Percentiles rank a stretch among this genome's conserved stretches.
Evolutionary conservation across 2,113 vertebrate species (phyloP).

Genomic region (Albula glossodonta): DNA sequence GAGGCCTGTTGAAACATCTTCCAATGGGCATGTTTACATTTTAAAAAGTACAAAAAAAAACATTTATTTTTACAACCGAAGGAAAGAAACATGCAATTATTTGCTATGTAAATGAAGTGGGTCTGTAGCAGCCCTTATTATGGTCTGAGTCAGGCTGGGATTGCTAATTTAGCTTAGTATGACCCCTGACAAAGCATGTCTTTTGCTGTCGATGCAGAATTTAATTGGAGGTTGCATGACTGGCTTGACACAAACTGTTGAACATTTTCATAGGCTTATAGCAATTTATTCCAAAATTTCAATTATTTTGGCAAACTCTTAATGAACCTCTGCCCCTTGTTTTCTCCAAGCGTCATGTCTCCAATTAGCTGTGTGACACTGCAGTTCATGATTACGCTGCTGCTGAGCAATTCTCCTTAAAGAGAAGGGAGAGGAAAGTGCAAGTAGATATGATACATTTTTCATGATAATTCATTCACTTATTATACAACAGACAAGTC

Average conservation of each 20-base stretch:
- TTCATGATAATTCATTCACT: not conserved
- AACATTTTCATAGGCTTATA: not conserved
- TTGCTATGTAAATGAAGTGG: not conserved
- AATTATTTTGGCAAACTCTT: not conserved
- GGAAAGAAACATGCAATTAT: not conserved
- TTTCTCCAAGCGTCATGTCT: not conserved
- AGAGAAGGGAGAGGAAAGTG: not conserved
- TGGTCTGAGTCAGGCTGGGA: not conserved
- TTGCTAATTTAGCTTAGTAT: conserved; percentile 1
- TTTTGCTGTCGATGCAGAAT: not conserved
- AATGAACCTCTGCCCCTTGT: not conserved
- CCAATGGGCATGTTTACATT: not conserved
- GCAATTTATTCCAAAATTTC: not conserved
- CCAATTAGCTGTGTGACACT: not conserved
- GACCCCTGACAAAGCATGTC: not conserved
- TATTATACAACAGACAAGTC: not conserved
- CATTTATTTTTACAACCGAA: not conserved
- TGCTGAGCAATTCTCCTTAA: not conserved
- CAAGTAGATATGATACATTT: not conserved
- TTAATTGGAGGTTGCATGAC: not conserved
- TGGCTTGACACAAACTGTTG: not conserved
- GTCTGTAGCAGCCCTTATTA: not conserved
- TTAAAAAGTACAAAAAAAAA: not conserved
- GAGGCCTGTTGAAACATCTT: not conserved
- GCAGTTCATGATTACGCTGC: not conserved